Base-by-base conservation (phyloP, 92 coral and sea anemone genomes). In the Desmophyllum pertusum region DNA sequence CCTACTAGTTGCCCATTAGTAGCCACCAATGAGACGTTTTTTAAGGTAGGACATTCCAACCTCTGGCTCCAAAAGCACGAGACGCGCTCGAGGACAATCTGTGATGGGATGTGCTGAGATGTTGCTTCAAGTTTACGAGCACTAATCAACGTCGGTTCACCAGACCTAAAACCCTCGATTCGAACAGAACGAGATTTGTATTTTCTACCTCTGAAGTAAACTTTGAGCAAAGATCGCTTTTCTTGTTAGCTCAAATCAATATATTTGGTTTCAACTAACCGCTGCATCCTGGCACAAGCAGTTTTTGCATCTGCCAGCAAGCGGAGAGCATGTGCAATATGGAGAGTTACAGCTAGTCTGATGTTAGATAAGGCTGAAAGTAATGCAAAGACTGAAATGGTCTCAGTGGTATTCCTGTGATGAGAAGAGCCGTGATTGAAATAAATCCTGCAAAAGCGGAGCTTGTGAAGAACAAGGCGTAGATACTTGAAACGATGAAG, bases 351-450 rank as follows among this genome's bases (percentile, higher is more conserved):
- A 36, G 40, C 1, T 15, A 51, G 0, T 38, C 23, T 69, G 17
- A 81, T 37, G 45, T 68, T 71, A 18, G 77, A n/a, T 18, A 81
- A 21, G 9, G 14, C 10, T 19, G 88, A 62, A 19, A 84, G n/a
- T 5, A 84, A 35, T 30, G 79, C 39, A n/a, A 84, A 84, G 6
- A 75, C 68, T 46, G 65, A 37, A 57, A 46, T 11, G 88, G n/a
- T 21, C 59, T 84, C 10, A 84, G 1, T 37, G 25, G 1, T 13
- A 15, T 13, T 6, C 42, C 66, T 11, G 68, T 18, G 6, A 84
- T 6, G 8, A 84, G 29, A 25, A 84, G 65, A 5, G 63, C 25
- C 2, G 66, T 19, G 19, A 84, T 51, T 35, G 83, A 75, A 7
- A 65, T 14, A n/a, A 84, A 76, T 25, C 65, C 83, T 31, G 79